Evolutionary conservation across 2,113 vertebrate species (phyloP).

Genomic region (Acanthochromis polyacanthus): DNA sequence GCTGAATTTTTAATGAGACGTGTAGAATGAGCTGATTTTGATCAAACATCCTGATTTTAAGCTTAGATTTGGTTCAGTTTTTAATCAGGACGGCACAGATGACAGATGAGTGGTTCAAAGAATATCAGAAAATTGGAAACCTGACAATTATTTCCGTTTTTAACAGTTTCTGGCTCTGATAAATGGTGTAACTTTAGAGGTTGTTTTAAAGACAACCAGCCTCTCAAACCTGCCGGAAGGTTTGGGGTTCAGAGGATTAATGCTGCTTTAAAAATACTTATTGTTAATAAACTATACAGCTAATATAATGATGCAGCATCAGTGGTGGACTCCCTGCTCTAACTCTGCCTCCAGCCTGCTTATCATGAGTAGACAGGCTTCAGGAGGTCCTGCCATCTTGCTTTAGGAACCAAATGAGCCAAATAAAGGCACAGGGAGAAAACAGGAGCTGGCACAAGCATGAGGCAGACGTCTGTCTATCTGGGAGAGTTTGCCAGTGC

Average conservation of each 20-base stretch:
- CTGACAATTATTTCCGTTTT: no score
- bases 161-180: no score
- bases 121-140: no score
- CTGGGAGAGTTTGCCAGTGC: slow-evolving; percentile 24
- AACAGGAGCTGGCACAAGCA: slow-evolving; percentile 52
- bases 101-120: no score
- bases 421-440: slow-evolving; percentile 56
- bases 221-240: no score
- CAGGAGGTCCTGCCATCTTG: slow-evolving; percentile 56
- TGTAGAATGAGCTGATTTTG: no score
- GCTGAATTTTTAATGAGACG: no score
- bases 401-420: slow-evolving; percentile 70
- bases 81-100: no score
- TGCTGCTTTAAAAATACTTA: slow-evolving; percentile 4
- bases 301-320: neutral
- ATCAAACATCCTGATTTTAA: no score
- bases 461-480: slow-evolving; percentile 54
- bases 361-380: slow-evolving; percentile 58
- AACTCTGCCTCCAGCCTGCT: slow-evolving; percentile 33
- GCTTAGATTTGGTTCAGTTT: no score
- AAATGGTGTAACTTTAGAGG: no score
- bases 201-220: no score
- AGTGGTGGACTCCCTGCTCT: slow-evolving; percentile 8
- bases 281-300: neutral
- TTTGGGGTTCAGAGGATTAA: neutral